Evolutionary conservation across 2,113 vertebrate species (phyloP).

Genomic region (Gavia stellata): DNA sequence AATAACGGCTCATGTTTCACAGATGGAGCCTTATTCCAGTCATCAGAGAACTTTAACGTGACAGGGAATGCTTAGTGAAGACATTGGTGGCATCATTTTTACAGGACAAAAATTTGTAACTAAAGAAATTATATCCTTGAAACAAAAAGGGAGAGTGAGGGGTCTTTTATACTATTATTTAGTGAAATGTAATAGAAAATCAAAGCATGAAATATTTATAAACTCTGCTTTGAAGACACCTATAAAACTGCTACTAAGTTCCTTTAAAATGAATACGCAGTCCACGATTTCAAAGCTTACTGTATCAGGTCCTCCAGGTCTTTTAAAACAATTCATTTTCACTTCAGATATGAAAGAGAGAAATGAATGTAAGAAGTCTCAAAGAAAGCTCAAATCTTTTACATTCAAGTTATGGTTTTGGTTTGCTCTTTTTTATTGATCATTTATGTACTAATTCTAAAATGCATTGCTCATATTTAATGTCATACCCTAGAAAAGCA

Average conservation of each 20-base stretch:
- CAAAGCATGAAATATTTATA: conserved; percentile 67
- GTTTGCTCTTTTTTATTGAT: background rate
- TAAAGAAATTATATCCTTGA: conserved; percentile 54
- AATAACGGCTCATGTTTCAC: background rate
- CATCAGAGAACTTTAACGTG: background rate
- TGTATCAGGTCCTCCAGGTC: conserved; percentile 49
- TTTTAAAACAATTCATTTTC: conserved; percentile 61
- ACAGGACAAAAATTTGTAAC: background rate
- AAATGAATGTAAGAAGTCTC: conserved; percentile 12
- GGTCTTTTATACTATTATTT: conserved; percentile 34
- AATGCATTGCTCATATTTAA: background rate
- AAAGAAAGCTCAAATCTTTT: conserved; percentile 46
- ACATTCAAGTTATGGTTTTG: conserved; percentile 24
- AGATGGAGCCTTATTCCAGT: background rate
- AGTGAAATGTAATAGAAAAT: conserved; percentile 50
- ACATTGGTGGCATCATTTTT: background rate
- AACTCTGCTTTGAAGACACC: conserved; percentile 64
- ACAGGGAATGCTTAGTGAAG: background rate
- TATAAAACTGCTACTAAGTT: conserved; percentile 29
- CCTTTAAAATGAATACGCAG: conserved; percentile 65
- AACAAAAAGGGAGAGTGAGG: conserved; percentile 22
- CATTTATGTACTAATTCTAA: conserved; percentile 14
- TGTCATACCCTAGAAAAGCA: background rate
- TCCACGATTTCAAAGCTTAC: conserved; percentile 49
- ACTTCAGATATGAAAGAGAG: conserved; percentile 60